Base-by-base conservation (phyloP, 2,888 invertebrate genomes). In the Dryocosmus kuriphilus region DNA sequence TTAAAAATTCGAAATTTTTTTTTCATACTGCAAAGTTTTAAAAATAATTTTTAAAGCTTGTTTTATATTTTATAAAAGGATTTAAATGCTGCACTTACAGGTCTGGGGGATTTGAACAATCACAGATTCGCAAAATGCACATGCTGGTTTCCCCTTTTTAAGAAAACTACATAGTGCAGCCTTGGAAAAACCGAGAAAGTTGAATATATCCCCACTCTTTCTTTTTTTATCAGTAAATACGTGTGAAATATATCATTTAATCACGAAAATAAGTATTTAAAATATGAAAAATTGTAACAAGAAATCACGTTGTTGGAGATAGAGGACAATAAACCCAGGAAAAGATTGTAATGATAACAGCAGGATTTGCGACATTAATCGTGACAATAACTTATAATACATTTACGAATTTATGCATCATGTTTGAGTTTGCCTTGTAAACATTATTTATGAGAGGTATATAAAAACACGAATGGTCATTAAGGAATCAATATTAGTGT, bases 271-370 rank as follows among this genome's bases (percentile, higher is more conserved):
- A 9, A 38, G 22, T 63, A 32, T 51, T 30, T 30, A 30, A n/a
- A 55, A 55, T 30, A 55, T 19, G 22, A 38, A 32, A 51, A 71
- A 46, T 22, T 67, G 19, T 51, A 51, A 30, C 71, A 71, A 51
- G 71, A 71, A 51, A 51, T 71, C 67, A 32, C 30, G 30, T 71
- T 71, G 32, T 71, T 71, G 30, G n/a, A 51, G 51, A 71, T 19
- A 51, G 71, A 71, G 71, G 71, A 71, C 51, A 71, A n/a, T 71
- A 27, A 71, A 46, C n/a, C 71, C 51, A 27, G 51, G 71, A 71
- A 71, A 71, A 71, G 32, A 71, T 46, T 30, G 46, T 46, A 71
- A 71, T n/a, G 71, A 71, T 71, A n/a, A 30, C 71, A 71, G 27
- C 46, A 51, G 16, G 46, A 41, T 71, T 51, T 71, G 46, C 27